A percentile compares a stretch with the other conserved stretches of the same genome.
Conservation (phyloP, 2,797 vertebrate species). For the Chrysocyon brachyurus region DNA sequence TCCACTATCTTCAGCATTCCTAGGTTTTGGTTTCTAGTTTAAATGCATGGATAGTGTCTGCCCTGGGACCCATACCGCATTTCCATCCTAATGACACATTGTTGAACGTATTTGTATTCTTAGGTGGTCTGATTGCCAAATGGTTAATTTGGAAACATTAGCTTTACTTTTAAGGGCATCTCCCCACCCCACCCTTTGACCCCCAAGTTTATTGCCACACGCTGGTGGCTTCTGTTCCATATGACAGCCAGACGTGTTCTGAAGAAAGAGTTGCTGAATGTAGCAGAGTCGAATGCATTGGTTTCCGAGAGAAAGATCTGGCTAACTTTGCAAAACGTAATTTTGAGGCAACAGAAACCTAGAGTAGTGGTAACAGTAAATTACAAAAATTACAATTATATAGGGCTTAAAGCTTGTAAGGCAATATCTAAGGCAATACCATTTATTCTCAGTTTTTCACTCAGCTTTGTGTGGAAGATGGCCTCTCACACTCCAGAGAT, state of each 20-base stretch:
- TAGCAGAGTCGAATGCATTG: background rate
- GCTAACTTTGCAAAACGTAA: background rate
- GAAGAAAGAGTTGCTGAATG: background rate
- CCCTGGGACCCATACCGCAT: background rate
- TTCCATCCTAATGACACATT: background rate
- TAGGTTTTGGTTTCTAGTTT: background rate
- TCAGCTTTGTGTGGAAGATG: background rate
- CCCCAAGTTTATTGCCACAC: background rate
- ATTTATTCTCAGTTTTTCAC: background rate
- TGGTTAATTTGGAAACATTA: background rate
- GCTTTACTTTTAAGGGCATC: background rate
- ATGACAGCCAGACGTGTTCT: background rate
- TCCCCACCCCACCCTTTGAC: background rate
- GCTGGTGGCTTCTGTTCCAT: background rate
- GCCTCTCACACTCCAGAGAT: background rate
- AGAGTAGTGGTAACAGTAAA: background rate
- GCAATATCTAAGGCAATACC: too few relatives aligned
- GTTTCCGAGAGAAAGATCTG: background rate
- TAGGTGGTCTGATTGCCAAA: background rate
- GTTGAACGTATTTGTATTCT: background rate
- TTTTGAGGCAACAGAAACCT: background rate
- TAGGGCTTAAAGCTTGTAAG: background rate
- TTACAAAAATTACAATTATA: background rate
- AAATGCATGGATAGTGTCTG: background rate
- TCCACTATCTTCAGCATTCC: background rate